phyloP scores from a whole-genome alignment of 2,797 vertebrate species.

The Amblyraja radiata region DNA sequence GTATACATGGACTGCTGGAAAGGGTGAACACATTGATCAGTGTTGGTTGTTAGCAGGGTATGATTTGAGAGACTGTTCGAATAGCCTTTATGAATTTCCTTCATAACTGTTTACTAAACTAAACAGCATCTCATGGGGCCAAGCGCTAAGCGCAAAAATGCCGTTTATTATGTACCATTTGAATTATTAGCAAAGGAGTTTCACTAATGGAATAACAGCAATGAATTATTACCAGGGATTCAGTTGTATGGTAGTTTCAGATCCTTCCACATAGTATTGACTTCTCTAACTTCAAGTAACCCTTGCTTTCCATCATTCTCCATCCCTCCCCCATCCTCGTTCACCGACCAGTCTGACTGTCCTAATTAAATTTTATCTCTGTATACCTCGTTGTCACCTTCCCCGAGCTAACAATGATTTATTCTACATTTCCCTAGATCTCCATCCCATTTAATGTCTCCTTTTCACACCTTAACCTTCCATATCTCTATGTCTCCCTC shows the following conservation, averaged over 20 bases:
- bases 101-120: background rate
- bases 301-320: too few species aligned
- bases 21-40: background rate
- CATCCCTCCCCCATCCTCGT: too few species aligned
- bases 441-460: too few species aligned
- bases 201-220: background rate
- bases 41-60: too few species aligned
- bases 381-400: too few species aligned
- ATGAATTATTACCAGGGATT: background rate
- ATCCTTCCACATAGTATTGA: background rate
- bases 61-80: conserved; percentile 1
- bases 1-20: background rate
- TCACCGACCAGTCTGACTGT: too few species aligned
- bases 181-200: background rate
- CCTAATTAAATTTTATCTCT: too few species aligned
- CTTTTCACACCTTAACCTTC: too few species aligned
- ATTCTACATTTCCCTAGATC: too few species aligned
- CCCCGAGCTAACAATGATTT: too few species aligned
- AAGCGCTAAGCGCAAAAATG: background rate
- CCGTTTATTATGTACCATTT: conserved; percentile 6
- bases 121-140: background rate
- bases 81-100: background rate
- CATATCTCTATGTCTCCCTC: too few species aligned
- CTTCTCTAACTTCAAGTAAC: too few species aligned
- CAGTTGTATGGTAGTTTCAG: background rate